Evolutionary conservation across 2,113 vertebrate genomes (phyloP).

Genomic region (Python bivittatus): DNA sequence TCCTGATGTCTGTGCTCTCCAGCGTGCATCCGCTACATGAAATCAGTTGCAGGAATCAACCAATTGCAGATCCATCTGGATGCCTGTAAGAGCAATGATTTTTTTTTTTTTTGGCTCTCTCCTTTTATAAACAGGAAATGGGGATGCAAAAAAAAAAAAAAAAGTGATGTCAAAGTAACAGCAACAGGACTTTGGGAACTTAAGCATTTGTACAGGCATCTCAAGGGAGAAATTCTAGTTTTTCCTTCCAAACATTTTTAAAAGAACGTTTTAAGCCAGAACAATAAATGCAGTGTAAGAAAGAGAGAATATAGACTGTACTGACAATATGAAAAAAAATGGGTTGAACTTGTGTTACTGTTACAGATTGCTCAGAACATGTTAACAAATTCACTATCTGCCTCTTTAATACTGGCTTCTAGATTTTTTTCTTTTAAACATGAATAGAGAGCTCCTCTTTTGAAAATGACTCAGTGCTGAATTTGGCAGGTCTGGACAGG

Average conservation of each 20-base stretch:
- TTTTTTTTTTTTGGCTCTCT: neutral
- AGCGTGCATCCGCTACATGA: too few species aligned
- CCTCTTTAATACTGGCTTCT: neutral
- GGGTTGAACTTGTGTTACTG: neutral
- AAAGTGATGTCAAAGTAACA: neutral
- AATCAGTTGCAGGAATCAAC: neutral
- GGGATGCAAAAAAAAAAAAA: neutral
- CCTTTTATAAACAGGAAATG: constrained; percentile 20
- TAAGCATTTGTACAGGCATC: neutral
- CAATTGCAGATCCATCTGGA: neutral
- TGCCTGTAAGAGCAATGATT: neutral
- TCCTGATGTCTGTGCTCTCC: too few species aligned
- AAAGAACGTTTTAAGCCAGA: neutral
- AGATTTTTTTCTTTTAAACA: neutral
- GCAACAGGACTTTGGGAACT: neutral
- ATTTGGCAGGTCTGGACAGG: neutral
- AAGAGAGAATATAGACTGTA: neutral
- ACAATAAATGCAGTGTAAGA: neutral
- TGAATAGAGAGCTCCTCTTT: neutral
- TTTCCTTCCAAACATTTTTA: neutral
- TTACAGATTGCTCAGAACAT: neutral
- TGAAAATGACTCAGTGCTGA: neutral
- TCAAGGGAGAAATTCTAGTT: neutral
- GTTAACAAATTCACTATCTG: neutral
- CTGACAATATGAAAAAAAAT: neutral